Base-by-base conservation (phyloP, 2,113 vertebrate genomes). In the Xenotilapia caudafasciata region DNA sequence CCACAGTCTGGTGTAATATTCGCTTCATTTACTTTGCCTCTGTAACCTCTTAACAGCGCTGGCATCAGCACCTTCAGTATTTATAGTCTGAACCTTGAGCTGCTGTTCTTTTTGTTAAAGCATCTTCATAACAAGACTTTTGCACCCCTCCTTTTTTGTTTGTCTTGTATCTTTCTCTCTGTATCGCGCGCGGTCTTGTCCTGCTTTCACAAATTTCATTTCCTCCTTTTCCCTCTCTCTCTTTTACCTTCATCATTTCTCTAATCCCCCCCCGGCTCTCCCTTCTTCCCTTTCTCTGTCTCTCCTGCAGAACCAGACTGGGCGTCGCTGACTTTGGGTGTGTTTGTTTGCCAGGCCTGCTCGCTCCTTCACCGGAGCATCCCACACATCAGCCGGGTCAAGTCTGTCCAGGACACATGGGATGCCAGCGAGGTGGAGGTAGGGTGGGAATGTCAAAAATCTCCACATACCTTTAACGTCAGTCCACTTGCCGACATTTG, bases 331-430 rank as follows among this genome's bases (percentile, higher is more conserved):
- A 98, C 97, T 81, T 90, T 99, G 4, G 98, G 98, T 8, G 97
- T 99, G 88, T 98, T 99, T 92, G 96, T 99, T 91, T 99, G 98
- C 92, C 94, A 98, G 95, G 98, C 96, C 70, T 99, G 98, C 90
- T 99, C 98, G 0, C 97, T 98, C 56, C 97, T 98, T 89, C 98
- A 99, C 90, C 97, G 98, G 42, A 97, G 93, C 86, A 98, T 98
- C 47, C 97, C 98, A 6, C 97, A 98, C 84, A 96, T 98, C 97
- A 99, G 97, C 96, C 97, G 96, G 86, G 97, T 99, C 87, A 99
- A 99, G 93, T 98, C 98, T 0, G 94, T 99, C 42, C 97, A 96
- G 95, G 98, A 99, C 4, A 91, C 97, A 53, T 99, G 98, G 98
- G 98, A 99, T 1, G 96, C 97, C 54, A 94, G 95, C 10, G 98